phyloP scores from a whole-genome alignment of 2,888 invertebrate genomes.

The Amblyjoppa proteus region DNA sequence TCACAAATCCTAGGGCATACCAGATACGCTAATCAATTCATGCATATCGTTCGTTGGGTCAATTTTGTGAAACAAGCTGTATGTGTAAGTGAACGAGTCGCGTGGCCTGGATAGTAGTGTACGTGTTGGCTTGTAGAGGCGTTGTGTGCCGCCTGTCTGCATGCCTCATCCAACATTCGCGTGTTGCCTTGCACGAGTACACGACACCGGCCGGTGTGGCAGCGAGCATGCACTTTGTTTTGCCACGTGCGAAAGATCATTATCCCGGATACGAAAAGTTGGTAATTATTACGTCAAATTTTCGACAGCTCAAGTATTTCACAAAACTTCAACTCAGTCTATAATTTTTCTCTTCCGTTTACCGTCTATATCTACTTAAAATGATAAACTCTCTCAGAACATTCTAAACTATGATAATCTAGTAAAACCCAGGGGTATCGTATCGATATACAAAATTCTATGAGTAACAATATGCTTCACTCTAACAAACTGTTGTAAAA shows the following conservation, averaged over 20 bases:
- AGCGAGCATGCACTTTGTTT: constrained; percentile 58
- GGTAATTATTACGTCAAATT: constrained; percentile 9
- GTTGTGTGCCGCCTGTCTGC: constrained; percentile 41
- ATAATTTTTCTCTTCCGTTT: background rate
- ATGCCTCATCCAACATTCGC: constrained; percentile 67
- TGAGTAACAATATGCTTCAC: constrained; percentile 53
- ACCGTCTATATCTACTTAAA: constrained; percentile 8
- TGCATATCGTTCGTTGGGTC: constrained; percentile 42
- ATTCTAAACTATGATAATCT: constrained; percentile 34
- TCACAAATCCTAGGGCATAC: constrained; percentile 19
- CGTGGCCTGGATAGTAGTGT: constrained; percentile 39
- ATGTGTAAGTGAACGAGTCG: constrained; percentile 30
- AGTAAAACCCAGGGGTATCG: constrained; percentile 35
- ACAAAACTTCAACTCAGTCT: constrained; percentile 5
- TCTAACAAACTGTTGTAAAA: constrained; percentile 71
- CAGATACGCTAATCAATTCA: constrained; percentile 48
- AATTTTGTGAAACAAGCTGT: constrained; percentile 56
- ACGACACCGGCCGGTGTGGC: constrained; percentile 23
- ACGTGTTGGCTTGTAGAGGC: constrained; percentile 33
- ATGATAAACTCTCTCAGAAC: background rate
- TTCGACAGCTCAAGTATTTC: constrained; percentile 14
- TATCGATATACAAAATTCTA: constrained; percentile 38
- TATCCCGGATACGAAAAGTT: background rate
- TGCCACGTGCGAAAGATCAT: constrained; percentile 49
- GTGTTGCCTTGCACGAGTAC: constrained; percentile 59